A percentile compares a stretch with the other conserved stretches of the same genome.
These are phyloP conservation scores for Pseudolycoriella hygida DNA, from an alignment of 2,888 invertebrate species.

Conservation along the genomic window DNA sequence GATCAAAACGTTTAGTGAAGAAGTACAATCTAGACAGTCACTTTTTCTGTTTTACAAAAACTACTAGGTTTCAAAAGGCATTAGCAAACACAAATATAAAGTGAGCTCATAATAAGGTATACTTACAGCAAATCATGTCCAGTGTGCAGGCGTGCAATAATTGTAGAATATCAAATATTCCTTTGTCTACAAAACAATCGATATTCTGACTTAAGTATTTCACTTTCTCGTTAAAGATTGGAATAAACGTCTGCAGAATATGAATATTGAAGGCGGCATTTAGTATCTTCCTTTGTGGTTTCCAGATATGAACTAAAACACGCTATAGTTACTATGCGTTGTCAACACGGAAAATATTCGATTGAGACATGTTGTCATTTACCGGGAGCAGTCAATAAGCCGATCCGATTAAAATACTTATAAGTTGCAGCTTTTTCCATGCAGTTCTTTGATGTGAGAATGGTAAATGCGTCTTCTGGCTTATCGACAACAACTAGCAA, in stretches of 20 bases:
- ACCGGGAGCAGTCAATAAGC: conserved; percentile 6
- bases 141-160: conserved; percentile 7
- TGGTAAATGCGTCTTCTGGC: conserved; percentile 1
- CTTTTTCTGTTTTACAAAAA: too few species aligned
- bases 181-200: background rate
- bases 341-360: background rate
- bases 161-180: conserved; percentile 6
- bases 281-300: conserved; percentile 13
- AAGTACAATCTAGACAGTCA: too few species aligned
- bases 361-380: background rate
- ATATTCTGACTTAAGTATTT: conserved; percentile 6
- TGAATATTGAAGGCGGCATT: conserved; percentile 14
- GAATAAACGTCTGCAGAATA: conserved; percentile 14
- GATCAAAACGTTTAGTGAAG: too few species aligned
- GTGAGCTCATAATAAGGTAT: too few species aligned
- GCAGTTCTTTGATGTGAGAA: conserved; percentile 5
- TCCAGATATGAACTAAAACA: conserved; percentile 10
- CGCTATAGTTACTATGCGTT: too few species aligned
- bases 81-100: too few species aligned
- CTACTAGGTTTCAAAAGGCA: too few species aligned
- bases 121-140: conserved; percentile 8
- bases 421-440: conserved; percentile 5
- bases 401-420: conserved; percentile 5
- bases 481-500: conserved; percentile 4
- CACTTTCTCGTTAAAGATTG: conserved; percentile 12